phyloP scores from a whole-genome alignment of 2,888 invertebrate genomes.

The Coenonympha arcania region DNA sequence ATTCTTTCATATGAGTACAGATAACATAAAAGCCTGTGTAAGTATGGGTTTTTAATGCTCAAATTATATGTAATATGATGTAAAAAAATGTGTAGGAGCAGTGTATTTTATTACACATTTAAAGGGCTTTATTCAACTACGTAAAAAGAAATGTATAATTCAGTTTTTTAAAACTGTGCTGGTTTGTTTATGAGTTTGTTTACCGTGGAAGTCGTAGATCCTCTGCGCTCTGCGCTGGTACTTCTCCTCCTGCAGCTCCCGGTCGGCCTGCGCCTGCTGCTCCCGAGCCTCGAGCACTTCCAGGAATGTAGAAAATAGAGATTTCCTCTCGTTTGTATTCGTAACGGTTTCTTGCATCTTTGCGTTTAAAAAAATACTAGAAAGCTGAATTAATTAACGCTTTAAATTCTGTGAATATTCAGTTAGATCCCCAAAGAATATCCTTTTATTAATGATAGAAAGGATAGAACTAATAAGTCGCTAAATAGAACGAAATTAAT shows the following conservation, averaged over 20 bases:
- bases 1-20: no score
- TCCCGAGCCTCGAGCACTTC: conserved; percentile 60
- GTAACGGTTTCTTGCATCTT: conserved; percentile 72
- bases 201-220: conserved; percentile 68
- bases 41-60: no score
- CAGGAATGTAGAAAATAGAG: conserved; percentile 61
- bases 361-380: conserved; percentile 17
- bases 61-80: no score
- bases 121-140: no score
- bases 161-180: not conserved
- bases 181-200: conserved; percentile 14
- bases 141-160: no score
- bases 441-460: conserved; percentile 12
- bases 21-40: no score
- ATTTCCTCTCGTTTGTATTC: conserved; percentile 59
- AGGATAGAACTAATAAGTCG: conserved; percentile 29
- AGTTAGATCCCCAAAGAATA: not conserved
- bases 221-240: conserved; percentile 60
- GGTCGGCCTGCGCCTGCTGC: conserved; percentile 53
- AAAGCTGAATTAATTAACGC: conserved; percentile 2
- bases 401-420: not conserved
- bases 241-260: conserved; percentile 63
- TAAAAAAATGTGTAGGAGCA: no score
- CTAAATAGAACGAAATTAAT: conserved; percentile 44
- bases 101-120: no score